Evolutionary conservation across 2,797 vertebrate genomes (phyloP), one percentile per base, ranked within the genome.

Genomic region (Dipus sagitta): DNA sequence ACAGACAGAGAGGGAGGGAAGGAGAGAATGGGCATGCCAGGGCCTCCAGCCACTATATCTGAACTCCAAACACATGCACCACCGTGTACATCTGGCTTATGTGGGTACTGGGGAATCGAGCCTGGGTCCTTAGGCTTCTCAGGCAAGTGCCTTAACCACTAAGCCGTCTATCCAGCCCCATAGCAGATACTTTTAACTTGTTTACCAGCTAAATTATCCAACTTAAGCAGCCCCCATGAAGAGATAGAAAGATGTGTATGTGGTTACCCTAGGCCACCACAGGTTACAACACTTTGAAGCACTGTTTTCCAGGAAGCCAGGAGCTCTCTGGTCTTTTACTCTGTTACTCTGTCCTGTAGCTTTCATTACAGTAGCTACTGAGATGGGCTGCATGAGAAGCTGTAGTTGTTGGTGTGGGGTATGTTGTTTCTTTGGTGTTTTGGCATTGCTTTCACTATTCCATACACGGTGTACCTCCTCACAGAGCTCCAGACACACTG

Each of bases 401-500:
- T 32, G 30, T 8, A 6, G 8, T 23, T 21, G 17, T 62, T 52
- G 2, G 82, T 32, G n/a, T 3, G 11, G 0, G 20, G 5, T 42
- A 18, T 90, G 2, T 17, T 34, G 23, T 74, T 34, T 52, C 2
- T 17, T 58, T 58, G 54, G 54, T 34, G 3, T 13, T 24, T 70
- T 23, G 17, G 4, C 64, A 81, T 65, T 71, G 64, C 6, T 9
- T 3, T 14, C 6, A 23, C 18, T 18, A 15, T 34, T n/a, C 30
- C 62, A 23, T n/a, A 18, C 26, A 14, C 2, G 2, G 0, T 30
- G 1, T 26, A 1, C 23, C 85, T 64, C 38, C 76, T 78, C 70
- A 21, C 8, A 14, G 10, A 13, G 10, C 70, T 20, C 62, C 28
- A 8, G 47, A 7, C 24, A 17, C 10, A 2, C 1, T 4, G 0